phyloP scores from a whole-genome alignment of 2,888 invertebrate species.

The Acanthosoma haemorrhoidale region DNA sequence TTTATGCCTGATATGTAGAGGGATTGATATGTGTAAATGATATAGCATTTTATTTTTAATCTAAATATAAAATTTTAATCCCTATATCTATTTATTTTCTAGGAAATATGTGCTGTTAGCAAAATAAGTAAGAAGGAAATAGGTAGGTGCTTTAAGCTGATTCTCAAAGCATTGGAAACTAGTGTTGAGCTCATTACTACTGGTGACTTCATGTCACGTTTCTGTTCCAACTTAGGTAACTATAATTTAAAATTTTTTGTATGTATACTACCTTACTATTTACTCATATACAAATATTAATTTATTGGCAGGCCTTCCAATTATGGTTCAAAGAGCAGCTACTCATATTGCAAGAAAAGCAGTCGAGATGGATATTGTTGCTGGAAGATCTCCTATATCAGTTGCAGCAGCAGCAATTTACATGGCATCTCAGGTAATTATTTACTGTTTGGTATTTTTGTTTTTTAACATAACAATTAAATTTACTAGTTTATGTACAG shows the following conservation, averaged over 20 bases:
- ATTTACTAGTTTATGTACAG: too few species aligned
- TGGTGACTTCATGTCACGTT: slow-evolving; percentile 97
- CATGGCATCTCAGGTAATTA: slow-evolving; percentile 77
- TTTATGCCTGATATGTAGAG: too few species aligned
- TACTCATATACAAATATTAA: neutral
- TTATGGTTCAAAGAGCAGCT: slow-evolving; percentile 86
- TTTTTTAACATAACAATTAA: too few species aligned
- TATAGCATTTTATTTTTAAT: too few species aligned
- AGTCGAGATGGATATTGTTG: slow-evolving; percentile 93
- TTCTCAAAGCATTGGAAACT: slow-evolving; percentile 91
- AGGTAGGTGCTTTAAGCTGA: slow-evolving; percentile 94
- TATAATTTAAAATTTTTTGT: neutral
- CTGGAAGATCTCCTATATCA: slow-evolving; percentile 96
- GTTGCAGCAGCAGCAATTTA: slow-evolving; percentile 99
- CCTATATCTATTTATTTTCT: slow-evolving; percentile 23
- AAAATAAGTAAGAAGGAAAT: slow-evolving; percentile 99
- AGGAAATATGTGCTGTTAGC: slow-evolving; percentile 96
- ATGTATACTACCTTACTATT: neutral
- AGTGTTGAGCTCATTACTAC: slow-evolving; percentile 96
- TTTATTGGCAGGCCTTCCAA: slow-evolving; percentile 61
- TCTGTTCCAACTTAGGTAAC: slow-evolving; percentile 83
- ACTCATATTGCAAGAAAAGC: slow-evolving; percentile 95
- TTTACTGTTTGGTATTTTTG: too few species aligned
- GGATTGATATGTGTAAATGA: too few species aligned
- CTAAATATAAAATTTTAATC: too few species aligned